These are phyloP conservation scores for Brachionus calyciflorus DNA, from an alignment of 1,140 invertebrate species.

Conservation along the genomic window DNA sequence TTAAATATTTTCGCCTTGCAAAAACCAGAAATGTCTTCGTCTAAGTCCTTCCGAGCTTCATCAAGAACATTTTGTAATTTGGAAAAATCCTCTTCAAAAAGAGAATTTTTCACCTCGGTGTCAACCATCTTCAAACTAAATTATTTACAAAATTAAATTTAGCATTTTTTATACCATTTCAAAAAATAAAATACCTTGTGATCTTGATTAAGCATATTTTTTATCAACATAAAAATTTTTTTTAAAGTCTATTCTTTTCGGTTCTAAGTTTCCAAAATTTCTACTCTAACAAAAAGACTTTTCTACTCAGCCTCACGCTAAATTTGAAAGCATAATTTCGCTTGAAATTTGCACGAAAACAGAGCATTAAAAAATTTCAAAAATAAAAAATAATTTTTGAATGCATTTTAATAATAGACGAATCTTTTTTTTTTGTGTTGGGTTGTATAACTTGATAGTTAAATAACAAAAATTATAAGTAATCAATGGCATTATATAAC, in stretches of 20 bases:
- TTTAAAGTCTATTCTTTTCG: not conserved
- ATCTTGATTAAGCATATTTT: constrained; percentile 11
- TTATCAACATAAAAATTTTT: not conserved
- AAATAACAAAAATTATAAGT: constrained; percentile 2
- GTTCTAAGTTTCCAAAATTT: constrained; percentile 15
- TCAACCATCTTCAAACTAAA: too few species aligned
- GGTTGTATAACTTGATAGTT: constrained; percentile 28
- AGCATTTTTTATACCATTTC: not conserved
- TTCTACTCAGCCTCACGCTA: constrained; percentile 9
- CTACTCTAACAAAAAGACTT: constrained; percentile 28
- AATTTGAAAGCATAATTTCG: not conserved
- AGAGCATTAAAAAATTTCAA: constrained; percentile 7
- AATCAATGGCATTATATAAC: constrained; percentile 22
- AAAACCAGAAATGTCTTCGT: not conserved
- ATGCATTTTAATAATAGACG: not conserved
- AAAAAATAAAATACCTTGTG: not conserved
- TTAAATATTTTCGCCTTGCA: constrained; percentile 24
- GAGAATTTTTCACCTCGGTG: not conserved
- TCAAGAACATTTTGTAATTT: constrained; percentile 1
- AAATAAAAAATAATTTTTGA: not conserved
- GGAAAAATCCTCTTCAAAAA: not conserved
- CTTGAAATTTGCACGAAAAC: not conserved
- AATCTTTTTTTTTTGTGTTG: too few species aligned
- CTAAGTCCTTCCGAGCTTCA: not conserved
- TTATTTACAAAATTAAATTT: not conserved